Percentiles rank a stretch among this genome's conserved stretches.
Evolutionary conservation across 1,140 invertebrate species (phyloP).

Genomic region (Polyergus mexicanus): DNA sequence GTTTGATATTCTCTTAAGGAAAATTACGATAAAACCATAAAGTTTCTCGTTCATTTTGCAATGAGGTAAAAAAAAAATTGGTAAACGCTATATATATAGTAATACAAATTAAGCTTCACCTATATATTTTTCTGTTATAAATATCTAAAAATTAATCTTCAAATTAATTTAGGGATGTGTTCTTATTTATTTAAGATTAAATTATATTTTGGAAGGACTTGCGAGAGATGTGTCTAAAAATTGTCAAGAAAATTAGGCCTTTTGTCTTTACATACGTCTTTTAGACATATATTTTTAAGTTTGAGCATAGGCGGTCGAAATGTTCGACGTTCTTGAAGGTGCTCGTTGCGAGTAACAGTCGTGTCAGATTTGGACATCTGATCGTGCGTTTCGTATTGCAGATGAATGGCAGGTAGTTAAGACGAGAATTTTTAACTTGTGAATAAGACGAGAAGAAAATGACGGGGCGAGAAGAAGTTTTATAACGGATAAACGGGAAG

Average conservation of each 20-base stretch:
- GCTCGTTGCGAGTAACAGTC: not conserved
- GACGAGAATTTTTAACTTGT: slow-evolving; percentile 21
- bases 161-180: too few relatives aligned
- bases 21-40: not conserved
- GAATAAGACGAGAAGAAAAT: slow-evolving; percentile 3
- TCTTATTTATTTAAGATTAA: not conserved
- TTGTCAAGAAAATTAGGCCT: not conserved
- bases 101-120: too few relatives aligned
- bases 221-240: not conserved
- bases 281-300: not conserved
- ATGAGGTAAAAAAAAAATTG: not conserved
- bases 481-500: not conserved
- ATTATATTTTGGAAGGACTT: not conserved
- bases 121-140: too few relatives aligned
- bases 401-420: slow-evolving; percentile 5
- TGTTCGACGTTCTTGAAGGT: not conserved
- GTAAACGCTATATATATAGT: not conserved
- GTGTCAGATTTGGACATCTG: slow-evolving; percentile 20
- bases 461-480: not conserved
- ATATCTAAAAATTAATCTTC: too few relatives aligned
- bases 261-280: not conserved
- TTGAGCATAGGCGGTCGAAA: not conserved
- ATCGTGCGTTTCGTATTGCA: slow-evolving; percentile 36
- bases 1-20: slow-evolving; percentile 1
- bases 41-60: not conserved